phyloP scores from a whole-genome alignment of 2,113 vertebrate species.

The Oncorhynchus masou region DNA sequence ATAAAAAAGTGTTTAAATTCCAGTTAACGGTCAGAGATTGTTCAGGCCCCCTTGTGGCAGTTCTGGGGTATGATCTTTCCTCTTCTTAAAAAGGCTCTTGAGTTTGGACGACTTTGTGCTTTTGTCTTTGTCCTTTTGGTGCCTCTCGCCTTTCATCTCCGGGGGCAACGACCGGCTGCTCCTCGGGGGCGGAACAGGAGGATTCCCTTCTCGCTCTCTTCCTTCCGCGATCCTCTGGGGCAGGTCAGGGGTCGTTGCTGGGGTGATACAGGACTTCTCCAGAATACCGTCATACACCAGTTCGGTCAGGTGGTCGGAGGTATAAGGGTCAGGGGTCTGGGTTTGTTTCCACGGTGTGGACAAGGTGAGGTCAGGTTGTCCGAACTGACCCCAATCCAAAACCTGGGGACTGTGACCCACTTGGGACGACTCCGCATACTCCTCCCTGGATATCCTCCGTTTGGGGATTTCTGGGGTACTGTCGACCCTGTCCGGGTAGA shows the following conservation, averaged over 20 bases:
- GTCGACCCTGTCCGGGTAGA: slow-evolving; percentile 51
- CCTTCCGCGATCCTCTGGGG: slow-evolving; percentile 41
- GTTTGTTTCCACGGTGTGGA: slow-evolving; percentile 70
- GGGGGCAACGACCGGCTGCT: background rate
- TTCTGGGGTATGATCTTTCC: slow-evolving; percentile 61
- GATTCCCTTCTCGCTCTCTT: slow-evolving; percentile 27
- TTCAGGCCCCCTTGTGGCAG: slow-evolving; percentile 60
- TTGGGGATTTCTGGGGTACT: slow-evolving; percentile 41
- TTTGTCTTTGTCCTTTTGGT: slow-evolving; percentile 75
- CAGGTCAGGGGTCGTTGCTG: slow-evolving; percentile 53
- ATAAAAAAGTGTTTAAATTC: background rate
- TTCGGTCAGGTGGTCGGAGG: slow-evolving; percentile 80
- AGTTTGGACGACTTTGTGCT: slow-evolving; percentile 89
- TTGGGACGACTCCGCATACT: slow-evolving; percentile 35
- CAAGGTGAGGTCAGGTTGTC: slow-evolving; percentile 68
- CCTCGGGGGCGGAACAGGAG: background rate
- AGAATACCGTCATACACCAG: slow-evolving; percentile 91
- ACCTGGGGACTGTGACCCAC: slow-evolving; percentile 12
- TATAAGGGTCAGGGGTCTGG: slow-evolving; percentile 73
- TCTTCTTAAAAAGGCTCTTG: slow-evolving; percentile 95
- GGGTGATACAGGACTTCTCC: slow-evolving; percentile 83
- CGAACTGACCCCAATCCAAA: slow-evolving; percentile 12
- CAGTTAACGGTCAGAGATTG: slow-evolving; percentile 60
- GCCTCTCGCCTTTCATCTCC: background rate
- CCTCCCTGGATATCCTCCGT: slow-evolving; percentile 44